These are phyloP conservation scores for Drosophila pseudotalamancana DNA, from an alignment of 2,888 invertebrate species.

Conservation along the genomic window DNA sequence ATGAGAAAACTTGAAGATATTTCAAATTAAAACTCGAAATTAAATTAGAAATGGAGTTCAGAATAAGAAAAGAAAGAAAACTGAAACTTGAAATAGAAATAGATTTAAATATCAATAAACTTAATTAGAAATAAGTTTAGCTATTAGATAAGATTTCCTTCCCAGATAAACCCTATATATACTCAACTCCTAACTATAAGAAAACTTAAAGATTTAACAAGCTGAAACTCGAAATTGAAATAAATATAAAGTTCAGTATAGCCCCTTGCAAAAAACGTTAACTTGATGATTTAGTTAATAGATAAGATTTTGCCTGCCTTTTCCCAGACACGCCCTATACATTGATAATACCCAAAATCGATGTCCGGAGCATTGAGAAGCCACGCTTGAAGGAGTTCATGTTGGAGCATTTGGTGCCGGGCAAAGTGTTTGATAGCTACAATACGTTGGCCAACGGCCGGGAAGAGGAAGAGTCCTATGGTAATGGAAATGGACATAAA, in stretches of 20 bases:
- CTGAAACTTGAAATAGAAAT: no score
- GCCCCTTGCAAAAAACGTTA: no score
- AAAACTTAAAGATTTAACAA: background rate
- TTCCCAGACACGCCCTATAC: slow-evolving; percentile 86
- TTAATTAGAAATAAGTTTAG: no score
- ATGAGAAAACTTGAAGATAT: background rate
- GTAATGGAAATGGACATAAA: slow-evolving; percentile 85
- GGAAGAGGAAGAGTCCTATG: slow-evolving; percentile 84
- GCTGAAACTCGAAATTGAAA: no score
- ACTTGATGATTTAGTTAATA: no score
- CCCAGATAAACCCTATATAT: no score
- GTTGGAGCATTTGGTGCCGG: slow-evolving; percentile 87
- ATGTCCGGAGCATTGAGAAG: slow-evolving; percentile 85
- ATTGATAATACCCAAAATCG: slow-evolving; percentile 86
- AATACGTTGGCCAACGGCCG: slow-evolving; percentile 70
- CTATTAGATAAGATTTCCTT: no score
- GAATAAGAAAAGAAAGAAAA: no score
- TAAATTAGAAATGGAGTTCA: slow-evolving; percentile 17
- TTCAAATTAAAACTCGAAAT: background rate
- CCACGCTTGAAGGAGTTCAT: slow-evolving; percentile 86
- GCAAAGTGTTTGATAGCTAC: slow-evolving; percentile 85
- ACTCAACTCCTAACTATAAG: no score
- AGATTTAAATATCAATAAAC: no score
- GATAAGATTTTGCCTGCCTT: no score
- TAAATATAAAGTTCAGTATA: no score